phyloP scores from a whole-genome alignment of 2,113 vertebrate species.

The Dromiciops gliroides region DNA sequence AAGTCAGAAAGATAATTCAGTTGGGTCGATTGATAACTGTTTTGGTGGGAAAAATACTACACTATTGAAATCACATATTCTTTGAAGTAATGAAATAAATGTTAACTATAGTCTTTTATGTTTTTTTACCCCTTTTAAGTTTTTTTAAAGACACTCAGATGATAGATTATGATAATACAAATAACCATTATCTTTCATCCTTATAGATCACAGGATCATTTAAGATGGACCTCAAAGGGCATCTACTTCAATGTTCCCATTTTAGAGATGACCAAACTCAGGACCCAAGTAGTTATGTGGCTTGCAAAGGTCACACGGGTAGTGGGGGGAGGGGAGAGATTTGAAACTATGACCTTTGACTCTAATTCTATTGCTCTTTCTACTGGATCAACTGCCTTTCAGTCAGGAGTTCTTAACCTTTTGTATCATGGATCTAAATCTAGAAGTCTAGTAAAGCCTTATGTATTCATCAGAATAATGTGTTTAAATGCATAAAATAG shows the following conservation, averaged over 20 bases:
- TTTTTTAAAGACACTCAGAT: background rate
- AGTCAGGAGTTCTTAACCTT: background rate
- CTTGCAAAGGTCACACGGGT: background rate
- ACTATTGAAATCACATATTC: background rate
- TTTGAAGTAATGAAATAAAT: background rate
- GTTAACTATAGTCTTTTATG: background rate
- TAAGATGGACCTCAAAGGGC: background rate
- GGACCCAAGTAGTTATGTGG: background rate
- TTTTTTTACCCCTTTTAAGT: background rate
- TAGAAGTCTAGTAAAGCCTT: background rate
- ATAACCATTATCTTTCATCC: background rate
- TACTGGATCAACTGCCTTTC: background rate
- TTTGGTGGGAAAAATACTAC: background rate
- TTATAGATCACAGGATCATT: background rate
- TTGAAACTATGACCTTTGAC: background rate
- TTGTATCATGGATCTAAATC: background rate
- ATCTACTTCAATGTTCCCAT: background rate
- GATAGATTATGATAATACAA: background rate
- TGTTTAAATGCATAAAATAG: background rate
- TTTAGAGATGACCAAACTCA: background rate
- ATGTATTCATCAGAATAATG: background rate
- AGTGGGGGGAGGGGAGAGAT: background rate
- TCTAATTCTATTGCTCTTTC: background rate
- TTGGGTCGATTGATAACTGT: background rate
- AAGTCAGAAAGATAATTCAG: background rate